phyloP scores from a whole-genome alignment of 2,888 invertebrate genomes.

The Spodoptera picta region DNA sequence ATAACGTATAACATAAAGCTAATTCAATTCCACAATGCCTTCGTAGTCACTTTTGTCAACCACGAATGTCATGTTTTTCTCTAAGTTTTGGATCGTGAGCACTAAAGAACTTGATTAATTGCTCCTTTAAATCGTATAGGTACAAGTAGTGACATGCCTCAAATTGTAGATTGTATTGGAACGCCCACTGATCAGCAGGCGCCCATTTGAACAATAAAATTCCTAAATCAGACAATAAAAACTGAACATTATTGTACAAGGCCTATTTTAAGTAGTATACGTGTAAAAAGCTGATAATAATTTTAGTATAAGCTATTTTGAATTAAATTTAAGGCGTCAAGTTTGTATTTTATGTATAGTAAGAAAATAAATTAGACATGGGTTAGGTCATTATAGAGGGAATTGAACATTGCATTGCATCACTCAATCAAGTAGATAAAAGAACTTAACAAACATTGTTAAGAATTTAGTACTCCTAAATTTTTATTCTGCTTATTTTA shows the following conservation, averaged over 20 bases:
- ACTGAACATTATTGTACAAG: slow-evolving; percentile 76
- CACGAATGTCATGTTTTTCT: slow-evolving; percentile 41
- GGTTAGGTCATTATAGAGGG: no score
- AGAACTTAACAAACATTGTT: no score
- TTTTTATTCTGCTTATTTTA: slow-evolving; percentile 4
- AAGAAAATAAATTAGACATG: no score
- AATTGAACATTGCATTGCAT: no score
- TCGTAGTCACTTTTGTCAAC: slow-evolving; percentile 50
- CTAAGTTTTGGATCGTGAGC: slow-evolving; percentile 48
- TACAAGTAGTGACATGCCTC: slow-evolving; percentile 57
- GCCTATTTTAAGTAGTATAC: slow-evolving; percentile 59
- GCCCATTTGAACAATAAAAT: slow-evolving; percentile 73
- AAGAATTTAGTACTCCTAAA: not conserved
- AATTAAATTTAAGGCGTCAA: no score
- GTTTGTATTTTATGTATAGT: no score
- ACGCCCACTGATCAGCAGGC: slow-evolving; percentile 67
- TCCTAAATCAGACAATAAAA: slow-evolving; percentile 77
- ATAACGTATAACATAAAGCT: slow-evolving; percentile 22
- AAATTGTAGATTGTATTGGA: slow-evolving; percentile 57
- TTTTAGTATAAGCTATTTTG: not conserved
- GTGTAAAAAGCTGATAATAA: slow-evolving; percentile 51
- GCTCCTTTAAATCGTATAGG: slow-evolving; percentile 57
- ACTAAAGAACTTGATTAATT: slow-evolving; percentile 77
- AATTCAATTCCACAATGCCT: slow-evolving; percentile 39
- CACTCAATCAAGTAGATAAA: no score